These are phyloP conservation scores for Dermochelys coriacea DNA, from an alignment of 2,797 vertebrate species.

Conservation along the genomic window DNA sequence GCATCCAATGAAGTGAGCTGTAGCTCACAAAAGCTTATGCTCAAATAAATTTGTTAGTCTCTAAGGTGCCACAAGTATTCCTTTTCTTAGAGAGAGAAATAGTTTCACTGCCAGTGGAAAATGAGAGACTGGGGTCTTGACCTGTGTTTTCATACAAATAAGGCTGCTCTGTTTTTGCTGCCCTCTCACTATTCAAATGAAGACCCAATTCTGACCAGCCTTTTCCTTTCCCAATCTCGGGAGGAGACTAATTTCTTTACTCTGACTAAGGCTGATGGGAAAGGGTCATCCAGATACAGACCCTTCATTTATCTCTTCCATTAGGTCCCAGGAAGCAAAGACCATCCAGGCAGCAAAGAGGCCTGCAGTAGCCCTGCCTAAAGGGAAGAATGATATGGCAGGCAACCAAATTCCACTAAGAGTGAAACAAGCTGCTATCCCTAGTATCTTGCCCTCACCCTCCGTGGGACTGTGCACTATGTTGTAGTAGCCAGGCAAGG, in stretches of 20 bases:
- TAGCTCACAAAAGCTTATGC: no score
- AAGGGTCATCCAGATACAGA: background rate
- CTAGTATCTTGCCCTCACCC: fast-evolving
- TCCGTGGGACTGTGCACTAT: background rate
- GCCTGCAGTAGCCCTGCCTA: background rate
- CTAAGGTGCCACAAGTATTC: no score
- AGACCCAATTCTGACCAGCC: background rate
- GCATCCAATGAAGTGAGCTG: no score
- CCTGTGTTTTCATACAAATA: background rate
- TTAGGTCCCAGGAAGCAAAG: background rate
- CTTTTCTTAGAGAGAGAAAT: background rate
- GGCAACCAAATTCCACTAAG: background rate
- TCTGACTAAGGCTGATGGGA: no score
- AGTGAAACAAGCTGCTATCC: background rate
- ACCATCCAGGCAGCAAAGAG: background rate
- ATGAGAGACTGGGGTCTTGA: background rate
- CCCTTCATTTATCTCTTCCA: background rate
- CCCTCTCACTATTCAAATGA: background rate
- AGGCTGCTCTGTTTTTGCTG: background rate
- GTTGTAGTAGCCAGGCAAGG: no score
- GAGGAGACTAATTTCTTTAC: background rate
- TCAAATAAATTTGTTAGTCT: no score
- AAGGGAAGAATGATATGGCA: background rate
- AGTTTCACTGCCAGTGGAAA: background rate
- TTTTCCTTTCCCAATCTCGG: background rate